phyloP scores from a whole-genome alignment of 2,113 vertebrate species.

The Helogale parvula region DNA sequence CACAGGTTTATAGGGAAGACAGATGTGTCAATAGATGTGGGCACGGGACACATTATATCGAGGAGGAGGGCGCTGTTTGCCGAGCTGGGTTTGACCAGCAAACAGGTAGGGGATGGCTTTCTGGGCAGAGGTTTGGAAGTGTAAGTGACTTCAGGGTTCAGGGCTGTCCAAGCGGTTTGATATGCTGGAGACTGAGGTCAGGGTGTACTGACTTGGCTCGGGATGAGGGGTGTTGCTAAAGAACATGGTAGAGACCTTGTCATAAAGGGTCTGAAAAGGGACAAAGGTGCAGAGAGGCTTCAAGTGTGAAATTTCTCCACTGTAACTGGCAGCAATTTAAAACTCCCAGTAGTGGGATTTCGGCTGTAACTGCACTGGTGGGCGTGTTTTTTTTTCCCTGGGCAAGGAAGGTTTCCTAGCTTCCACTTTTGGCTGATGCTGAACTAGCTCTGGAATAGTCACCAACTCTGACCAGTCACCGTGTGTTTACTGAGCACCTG shows the following conservation, averaged over 20 bases:
- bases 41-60: rapidly evolving
- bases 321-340: background rate
- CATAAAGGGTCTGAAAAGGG: background rate
- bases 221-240: background rate
- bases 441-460: background rate
- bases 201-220: background rate
- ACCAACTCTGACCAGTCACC: background rate
- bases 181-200: background rate
- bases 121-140: background rate
- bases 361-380: background rate
- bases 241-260: background rate
- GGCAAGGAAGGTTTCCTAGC: background rate
- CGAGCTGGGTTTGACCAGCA: background rate
- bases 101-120: background rate
- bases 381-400: background rate
- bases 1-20: background rate
- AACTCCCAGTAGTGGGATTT: background rate
- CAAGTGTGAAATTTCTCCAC: background rate
- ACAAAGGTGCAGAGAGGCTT: background rate
- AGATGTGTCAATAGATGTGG: background rate
- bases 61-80: background rate
- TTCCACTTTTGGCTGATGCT: background rate
- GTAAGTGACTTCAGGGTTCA: background rate
- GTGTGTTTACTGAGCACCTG: background rate
- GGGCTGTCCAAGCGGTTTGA: background rate